Base-by-base conservation (phyloP, 1,140 invertebrate species). In the Drosophila persimilis region DNA sequence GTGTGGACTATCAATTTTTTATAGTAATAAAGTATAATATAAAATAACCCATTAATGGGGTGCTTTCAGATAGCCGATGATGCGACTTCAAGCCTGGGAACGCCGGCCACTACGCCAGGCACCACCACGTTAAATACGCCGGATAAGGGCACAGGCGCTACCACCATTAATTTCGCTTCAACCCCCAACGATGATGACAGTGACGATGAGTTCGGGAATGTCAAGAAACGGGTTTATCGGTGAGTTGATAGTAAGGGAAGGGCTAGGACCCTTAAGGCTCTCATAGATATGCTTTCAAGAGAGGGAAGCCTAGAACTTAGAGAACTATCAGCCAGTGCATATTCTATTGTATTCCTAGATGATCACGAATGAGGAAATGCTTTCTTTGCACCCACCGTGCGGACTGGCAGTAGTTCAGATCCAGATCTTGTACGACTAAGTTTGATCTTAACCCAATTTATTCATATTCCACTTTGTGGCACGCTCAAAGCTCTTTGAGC, bases 161-260 rank as follows among this genome's bases (percentile, higher is more conserved):
- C 69, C 44, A 47, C 73, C 17, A 77, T 77, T 35, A 70, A 77
- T 56, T 76, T 75, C 7, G 52, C 39, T 15, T 48, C 46, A n/a
- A 61, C 51, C 15, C 47, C 73, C 45, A 58, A 63, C 39, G 72
- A 80, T 24, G 84, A 88, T 54, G 78, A 83, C 43, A 81, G 79
- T 51, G 77, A 81, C 39, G 84, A 88, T 61, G 83, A 88, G 61
- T 88, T 83, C 29, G 84, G 84, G 4, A 78, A 72, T 41, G 52
- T 35, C 51, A 88, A 75, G 50, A 78, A 59, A 55, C 83, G 78
- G 15, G 79, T 88, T 4, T 54, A 88, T 39, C 73, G 69, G 83
- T 88, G 53, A 86, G 83, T 74, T 17, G 9, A 11, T 15, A 17
- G 4, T 24, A 24, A 20, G 2, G 2, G 0, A 39, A 39, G 35